These are phyloP conservation scores for Chaetodon trifascialis DNA, from an alignment of 2,113 vertebrate genomes.

Conservation along the genomic window DNA sequence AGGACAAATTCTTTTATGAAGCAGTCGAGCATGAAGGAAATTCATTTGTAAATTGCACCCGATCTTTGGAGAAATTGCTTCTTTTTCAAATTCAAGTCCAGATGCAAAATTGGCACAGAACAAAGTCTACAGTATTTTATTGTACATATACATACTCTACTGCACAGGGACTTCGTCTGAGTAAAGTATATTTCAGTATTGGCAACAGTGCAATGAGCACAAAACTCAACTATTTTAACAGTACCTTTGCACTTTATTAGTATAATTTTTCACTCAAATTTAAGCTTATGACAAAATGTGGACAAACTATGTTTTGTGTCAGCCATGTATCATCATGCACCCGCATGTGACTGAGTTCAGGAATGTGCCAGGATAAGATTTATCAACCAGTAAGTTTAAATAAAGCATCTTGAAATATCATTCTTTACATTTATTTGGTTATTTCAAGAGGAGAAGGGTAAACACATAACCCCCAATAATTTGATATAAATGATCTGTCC, in stretches of 20 bases:
- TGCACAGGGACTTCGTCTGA: slow-evolving; percentile 17
- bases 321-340: no score
- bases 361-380: no score
- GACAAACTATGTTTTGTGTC: no score
- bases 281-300: no score
- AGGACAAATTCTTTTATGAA: slow-evolving; percentile 83
- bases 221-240: neutral
- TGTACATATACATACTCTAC: slow-evolving; percentile 6
- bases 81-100: slow-evolving; percentile 67
- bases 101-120: slow-evolving; percentile 53
- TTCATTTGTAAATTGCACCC: slow-evolving; percentile 82
- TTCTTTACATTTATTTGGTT: no score
- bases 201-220: neutral
- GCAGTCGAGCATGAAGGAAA: slow-evolving; percentile 76
- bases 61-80: slow-evolving; percentile 70
- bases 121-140: slow-evolving; percentile 15
- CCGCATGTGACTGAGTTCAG: no score
- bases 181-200: slow-evolving; percentile 9
- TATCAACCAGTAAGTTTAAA: no score
- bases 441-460: no score
- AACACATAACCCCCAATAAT: no score
- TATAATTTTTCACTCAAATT: no score
- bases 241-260: neutral
- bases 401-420: no score
- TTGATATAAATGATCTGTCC: no score